A percentile compares a stretch with the other conserved stretches of the same genome.
These are phyloP conservation scores for Cerastoderma edule DNA, from an alignment of 2,888 invertebrate genomes.

Conservation along the genomic window DNA sequence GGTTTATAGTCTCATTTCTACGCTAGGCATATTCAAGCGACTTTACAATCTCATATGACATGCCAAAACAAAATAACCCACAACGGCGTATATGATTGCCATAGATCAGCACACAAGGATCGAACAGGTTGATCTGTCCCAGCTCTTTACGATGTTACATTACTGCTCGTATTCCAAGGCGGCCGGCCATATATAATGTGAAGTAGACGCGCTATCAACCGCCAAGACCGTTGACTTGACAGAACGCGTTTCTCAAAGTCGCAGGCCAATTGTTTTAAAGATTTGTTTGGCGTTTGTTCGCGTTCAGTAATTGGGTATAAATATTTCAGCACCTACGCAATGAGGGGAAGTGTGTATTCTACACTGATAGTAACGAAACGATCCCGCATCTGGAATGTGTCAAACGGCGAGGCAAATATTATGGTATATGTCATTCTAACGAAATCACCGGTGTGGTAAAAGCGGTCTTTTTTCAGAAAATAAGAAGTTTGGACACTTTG, in stretches of 20 bases:
- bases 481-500: too few relatives aligned
- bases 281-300: slow-evolving; percentile 8
- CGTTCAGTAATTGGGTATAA: slow-evolving; percentile 36
- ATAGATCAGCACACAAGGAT: too few relatives aligned
- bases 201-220: too few relatives aligned
- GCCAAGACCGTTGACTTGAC: slow-evolving; percentile 5
- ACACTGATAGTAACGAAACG: neutral
- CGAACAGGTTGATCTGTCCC: too few relatives aligned
- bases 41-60: too few relatives aligned
- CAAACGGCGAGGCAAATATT: neutral
- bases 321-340: slow-evolving; percentile 39
- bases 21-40: too few relatives aligned
- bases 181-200: neutral
- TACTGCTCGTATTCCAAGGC: neutral
- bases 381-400: neutral
- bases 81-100: too few relatives aligned
- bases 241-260: slow-evolving; percentile 27
- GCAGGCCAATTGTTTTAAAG: slow-evolving; percentile 9
- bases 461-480: too few relatives aligned
- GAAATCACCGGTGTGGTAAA: too few relatives aligned
- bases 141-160: too few relatives aligned
- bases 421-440: slow-evolving; percentile 1
- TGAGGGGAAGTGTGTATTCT: neutral
- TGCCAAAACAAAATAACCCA: too few relatives aligned
- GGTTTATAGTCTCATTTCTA: too few relatives aligned